Conservation (phyloP, 2,888 invertebrate genomes). For the Selenia dentaria region DNA sequence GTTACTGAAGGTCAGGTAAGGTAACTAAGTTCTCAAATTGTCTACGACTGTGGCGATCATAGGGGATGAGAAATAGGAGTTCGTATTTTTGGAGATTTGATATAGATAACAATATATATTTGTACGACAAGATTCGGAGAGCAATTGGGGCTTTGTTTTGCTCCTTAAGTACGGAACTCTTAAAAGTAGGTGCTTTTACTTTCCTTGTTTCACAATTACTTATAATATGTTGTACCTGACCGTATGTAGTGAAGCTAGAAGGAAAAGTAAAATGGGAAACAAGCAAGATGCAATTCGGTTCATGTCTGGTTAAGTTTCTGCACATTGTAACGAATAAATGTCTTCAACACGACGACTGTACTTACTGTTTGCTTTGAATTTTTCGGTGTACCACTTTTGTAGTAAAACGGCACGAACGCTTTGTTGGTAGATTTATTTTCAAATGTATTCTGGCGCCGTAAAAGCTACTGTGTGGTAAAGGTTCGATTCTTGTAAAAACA, state of each 20-base stretch:
- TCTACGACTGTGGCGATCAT: too few species aligned
- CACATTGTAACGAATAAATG: constrained; percentile 53
- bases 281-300: constrained; percentile 51
- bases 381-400: constrained; percentile 28
- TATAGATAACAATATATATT: too few species aligned
- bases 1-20: too few species aligned
- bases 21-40: too few species aligned
- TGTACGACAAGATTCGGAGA: too few species aligned
- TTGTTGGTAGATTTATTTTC: constrained; percentile 1
- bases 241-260: constrained; percentile 23
- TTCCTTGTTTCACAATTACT: too few species aligned
- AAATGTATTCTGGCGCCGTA: background rate
- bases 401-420: constrained; percentile 3
- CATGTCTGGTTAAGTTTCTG: constrained; percentile 49
- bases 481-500: too few species aligned
- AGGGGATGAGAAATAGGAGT: too few species aligned
- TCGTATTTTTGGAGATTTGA: too few species aligned
- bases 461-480: background rate
- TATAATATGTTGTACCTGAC: background rate
- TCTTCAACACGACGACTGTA: constrained; percentile 43
- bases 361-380: constrained; percentile 41
- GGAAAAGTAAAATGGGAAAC: constrained; percentile 48
- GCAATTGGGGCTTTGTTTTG: too few species aligned
- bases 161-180: too few species aligned
- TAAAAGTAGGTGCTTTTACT: too few species aligned